phyloP scores from a whole-genome alignment of 2,113 vertebrate genomes.

The Rhipidura dahli region DNA sequence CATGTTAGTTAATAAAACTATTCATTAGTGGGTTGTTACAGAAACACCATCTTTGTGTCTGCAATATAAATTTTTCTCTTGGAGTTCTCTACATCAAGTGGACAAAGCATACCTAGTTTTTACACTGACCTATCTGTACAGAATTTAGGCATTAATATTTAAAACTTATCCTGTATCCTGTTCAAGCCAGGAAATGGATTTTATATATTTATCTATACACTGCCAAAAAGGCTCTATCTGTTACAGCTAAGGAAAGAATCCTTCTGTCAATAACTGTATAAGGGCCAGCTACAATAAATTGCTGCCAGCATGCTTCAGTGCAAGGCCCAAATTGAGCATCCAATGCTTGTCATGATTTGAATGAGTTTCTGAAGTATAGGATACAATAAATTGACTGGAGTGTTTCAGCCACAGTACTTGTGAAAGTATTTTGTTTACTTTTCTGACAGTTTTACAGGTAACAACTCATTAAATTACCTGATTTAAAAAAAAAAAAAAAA shows the following conservation, averaged over 20 bases:
- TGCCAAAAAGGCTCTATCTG: background rate
- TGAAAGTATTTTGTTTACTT: background rate
- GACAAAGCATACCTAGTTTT: background rate
- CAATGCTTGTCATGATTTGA: background rate
- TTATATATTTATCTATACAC: background rate
- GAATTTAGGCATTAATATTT: background rate
- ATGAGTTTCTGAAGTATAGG: background rate
- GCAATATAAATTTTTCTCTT: background rate
- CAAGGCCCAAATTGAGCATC: background rate
- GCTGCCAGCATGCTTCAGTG: background rate
- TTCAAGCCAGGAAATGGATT: background rate
- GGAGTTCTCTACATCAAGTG: background rate
- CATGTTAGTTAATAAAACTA: background rate
- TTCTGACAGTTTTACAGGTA: background rate
- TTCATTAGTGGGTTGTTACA: background rate
- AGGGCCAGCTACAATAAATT: background rate
- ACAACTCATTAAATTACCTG: background rate
- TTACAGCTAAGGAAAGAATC: background rate
- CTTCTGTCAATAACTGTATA: background rate
- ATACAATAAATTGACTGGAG: background rate
- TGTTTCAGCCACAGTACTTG: background rate
- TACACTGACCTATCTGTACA: background rate
- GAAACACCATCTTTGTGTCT: background rate
- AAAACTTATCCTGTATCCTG: background rate
- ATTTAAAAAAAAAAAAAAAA: background rate